Percentiles rank a stretch among this genome's conserved stretches.
Conservation (phyloP, 2,797 vertebrate genomes). For the Parotocinclus haroldoi region DNA sequence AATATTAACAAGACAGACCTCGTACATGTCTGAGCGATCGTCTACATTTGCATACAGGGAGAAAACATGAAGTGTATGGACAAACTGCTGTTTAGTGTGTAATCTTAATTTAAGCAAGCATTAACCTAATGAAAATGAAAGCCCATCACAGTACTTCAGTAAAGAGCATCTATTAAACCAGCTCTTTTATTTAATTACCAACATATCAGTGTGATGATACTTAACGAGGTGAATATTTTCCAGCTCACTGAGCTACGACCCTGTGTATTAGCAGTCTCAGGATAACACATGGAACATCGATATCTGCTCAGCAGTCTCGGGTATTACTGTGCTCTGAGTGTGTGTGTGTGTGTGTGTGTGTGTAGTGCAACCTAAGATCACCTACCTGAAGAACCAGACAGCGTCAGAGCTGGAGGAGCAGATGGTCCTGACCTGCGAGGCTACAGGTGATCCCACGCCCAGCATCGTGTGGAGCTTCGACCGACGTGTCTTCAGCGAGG, state of each 20-base stretch:
- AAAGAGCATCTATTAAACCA: constrained; percentile 14
- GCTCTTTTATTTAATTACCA: constrained; percentile 23
- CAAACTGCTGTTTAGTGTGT: no score
- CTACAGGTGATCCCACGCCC: constrained; percentile 92
- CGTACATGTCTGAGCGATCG: no score
- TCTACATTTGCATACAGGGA: no score
- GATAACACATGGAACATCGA: constrained; percentile 23
- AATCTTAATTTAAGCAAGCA: no score
- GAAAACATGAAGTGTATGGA: no score
- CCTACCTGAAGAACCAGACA: constrained; percentile 90
- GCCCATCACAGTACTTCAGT: constrained; percentile 3
- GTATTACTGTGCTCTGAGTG: neutral
- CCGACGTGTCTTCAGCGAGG: constrained; percentile 82
- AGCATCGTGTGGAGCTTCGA: constrained; percentile 92
- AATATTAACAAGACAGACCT: no score
- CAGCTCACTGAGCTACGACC: constrained; percentile 19
- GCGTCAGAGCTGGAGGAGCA: constrained; percentile 90
- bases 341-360: constrained; percentile 11
- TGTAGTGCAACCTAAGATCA: constrained; percentile 92
- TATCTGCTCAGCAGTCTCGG: constrained; percentile 21
- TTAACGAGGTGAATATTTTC: constrained; percentile 13
- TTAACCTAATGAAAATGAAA: neutral
- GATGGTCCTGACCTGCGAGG: constrained; percentile 92
- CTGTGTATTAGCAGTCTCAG: constrained; percentile 3
- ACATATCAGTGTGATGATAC: constrained; percentile 9